Base-by-base conservation (phyloP, 2,888 invertebrate species). In the Neoascia interrupta region DNA sequence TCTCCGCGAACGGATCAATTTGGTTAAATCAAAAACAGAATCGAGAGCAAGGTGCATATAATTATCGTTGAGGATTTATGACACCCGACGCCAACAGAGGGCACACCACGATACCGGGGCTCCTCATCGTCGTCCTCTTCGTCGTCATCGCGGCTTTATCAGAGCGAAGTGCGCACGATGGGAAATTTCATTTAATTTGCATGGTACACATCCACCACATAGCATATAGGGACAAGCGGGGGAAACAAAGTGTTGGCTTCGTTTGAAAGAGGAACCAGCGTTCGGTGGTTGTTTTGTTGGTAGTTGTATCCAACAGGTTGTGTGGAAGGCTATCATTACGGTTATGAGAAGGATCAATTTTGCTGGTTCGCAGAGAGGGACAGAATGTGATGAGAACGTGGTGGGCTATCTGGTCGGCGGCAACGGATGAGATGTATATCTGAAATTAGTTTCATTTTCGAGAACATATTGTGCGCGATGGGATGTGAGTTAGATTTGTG, bases 401-500 rank as follows among this genome's bases (percentile, higher is more conserved):
- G n/a, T n/a, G 51, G 63, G 43, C 28, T 66, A 58, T 70, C 53
- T 23, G 37, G 28, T 53, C 19, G 10, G 23, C 11, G 45, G 21
- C 13, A n/a, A 6, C 21, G 18, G 66, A 61, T 54, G 58, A 82
- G 85, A 85, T 84, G 84, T 83, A 82, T 86, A 85, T 85, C 85
- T 85, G 84, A 85, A 85, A 85, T 86, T 86, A 85, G 85, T 85
- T 85, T 82, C 83, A 76, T 84, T 85, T 58, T 79, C n/a, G 53
- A 37, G 68, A 47, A 53, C 66, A 61, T 43, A 64, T 66, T 79
- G 68, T 73, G 51, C 73, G 60, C 36, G 66, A 72, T 66, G 56
- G 69, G 70, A 74, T 81, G 64, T 53, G 69, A 68, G 68, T 61
- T 70, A 47, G 79, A 68, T 45, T 61, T 68, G 49, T 64, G 45